These are phyloP conservation scores for Acanthurus tractus DNA, from an alignment of 2,797 vertebrate species.

Conservation along the genomic window DNA sequence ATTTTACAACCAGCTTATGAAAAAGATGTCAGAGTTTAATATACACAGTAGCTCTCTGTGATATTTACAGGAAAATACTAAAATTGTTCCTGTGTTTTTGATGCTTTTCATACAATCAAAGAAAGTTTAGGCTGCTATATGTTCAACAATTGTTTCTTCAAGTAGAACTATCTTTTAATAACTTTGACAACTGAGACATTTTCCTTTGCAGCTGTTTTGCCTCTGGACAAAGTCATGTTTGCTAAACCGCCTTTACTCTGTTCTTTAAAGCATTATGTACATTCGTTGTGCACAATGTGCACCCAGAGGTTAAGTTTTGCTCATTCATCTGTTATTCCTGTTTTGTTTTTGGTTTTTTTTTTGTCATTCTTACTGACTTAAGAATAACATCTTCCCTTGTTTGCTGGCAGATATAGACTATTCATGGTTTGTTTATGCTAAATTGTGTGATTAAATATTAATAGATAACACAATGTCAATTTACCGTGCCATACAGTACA, in stretches of 20 bases:
- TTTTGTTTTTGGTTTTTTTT: slow-evolving; percentile 23
- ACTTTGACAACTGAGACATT: slow-evolving; percentile 25
- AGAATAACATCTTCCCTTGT: slow-evolving; percentile 9
- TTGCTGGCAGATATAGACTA: not conserved
- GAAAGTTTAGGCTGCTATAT: not conserved
- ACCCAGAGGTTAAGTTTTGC: slow-evolving; percentile 12
- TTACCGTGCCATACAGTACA: not conserved
- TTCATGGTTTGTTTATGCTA: slow-evolving; percentile 14
- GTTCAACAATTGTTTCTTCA: slow-evolving; percentile 29
- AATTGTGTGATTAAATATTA: slow-evolving; percentile 4
- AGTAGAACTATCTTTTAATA: slow-evolving; percentile 14
- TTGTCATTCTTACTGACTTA: slow-evolving; percentile 13
- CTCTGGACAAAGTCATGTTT: slow-evolving; percentile 51
- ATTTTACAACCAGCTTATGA: not conserved
- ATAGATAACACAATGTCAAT: slow-evolving; percentile 16
- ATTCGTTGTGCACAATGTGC: slow-evolving; percentile 40
- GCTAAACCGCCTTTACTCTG: slow-evolving; percentile 4
- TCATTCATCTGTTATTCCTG: slow-evolving; percentile 43
- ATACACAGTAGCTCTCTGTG: not conserved
- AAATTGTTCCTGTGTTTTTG: not conserved
- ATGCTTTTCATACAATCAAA: slow-evolving; percentile 5
- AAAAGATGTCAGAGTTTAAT: not conserved
- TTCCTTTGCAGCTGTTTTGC: slow-evolving; percentile 69
- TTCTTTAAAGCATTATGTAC: slow-evolving; percentile 44
- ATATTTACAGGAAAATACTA: not conserved